Evolutionary conservation across 2,888 invertebrate genomes (phyloP).

Genomic region (Hypomecis atomaria): DNA sequence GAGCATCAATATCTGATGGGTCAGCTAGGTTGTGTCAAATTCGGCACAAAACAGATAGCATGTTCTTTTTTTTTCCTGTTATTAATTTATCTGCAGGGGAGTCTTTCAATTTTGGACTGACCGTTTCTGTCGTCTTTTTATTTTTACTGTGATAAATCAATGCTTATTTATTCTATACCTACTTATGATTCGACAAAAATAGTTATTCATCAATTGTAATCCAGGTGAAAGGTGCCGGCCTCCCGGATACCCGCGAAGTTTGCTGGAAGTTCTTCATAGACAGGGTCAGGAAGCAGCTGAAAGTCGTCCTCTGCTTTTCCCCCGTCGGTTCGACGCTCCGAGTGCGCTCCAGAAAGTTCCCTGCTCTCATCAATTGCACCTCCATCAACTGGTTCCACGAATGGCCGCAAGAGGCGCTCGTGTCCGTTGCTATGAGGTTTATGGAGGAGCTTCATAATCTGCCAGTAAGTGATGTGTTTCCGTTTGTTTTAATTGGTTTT

Average conservation of each 20-base stretch:
- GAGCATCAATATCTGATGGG: too few relatives aligned
- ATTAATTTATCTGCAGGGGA: too few relatives aligned
- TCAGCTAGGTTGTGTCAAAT: too few relatives aligned
- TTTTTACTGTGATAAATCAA: too few relatives aligned
- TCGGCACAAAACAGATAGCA: too few relatives aligned
- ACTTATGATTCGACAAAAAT: too few relatives aligned
- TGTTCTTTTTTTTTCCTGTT: too few relatives aligned
- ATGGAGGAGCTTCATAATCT: constrained; percentile 91
- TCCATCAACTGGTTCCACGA: constrained; percentile 99
- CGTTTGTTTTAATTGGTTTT: neutral
- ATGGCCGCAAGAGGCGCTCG: constrained; percentile 98
- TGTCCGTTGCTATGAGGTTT: constrained; percentile 96
- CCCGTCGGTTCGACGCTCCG: constrained; percentile 97
- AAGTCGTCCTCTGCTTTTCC: constrained; percentile 98
- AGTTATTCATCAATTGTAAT: neutral
- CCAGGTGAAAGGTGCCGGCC: constrained; percentile 92
- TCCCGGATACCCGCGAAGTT: constrained; percentile 96
- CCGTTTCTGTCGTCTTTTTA: too few relatives aligned
- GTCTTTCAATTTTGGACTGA: too few relatives aligned
- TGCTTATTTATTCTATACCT: too few relatives aligned
- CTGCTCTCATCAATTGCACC: constrained; percentile 97
- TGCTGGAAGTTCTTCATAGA: constrained; percentile 99
- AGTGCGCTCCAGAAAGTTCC: constrained; percentile 96
- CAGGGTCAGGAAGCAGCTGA: constrained; percentile 93
- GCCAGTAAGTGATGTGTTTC: constrained; percentile 84